Evolutionary conservation across 2,797 vertebrate species (phyloP).

Genomic region (Xerus rutilus): DNA sequence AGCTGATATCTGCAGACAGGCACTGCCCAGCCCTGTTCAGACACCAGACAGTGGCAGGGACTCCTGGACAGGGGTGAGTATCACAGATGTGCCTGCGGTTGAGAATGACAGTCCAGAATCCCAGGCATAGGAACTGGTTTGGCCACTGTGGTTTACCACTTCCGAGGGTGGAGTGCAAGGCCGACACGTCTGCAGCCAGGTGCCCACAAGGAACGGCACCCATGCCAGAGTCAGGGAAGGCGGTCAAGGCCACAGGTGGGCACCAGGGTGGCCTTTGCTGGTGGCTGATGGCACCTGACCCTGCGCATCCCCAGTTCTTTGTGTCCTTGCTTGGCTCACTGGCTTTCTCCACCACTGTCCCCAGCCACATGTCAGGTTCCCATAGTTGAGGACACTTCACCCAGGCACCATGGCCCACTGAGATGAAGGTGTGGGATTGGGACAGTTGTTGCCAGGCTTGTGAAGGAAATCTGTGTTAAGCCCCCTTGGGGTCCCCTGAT

Average conservation of each 20-base stretch:
- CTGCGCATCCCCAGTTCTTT: background rate
- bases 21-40: background rate
- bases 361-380: background rate
- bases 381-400: background rate
- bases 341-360: background rate
- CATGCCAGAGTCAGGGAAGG: background rate
- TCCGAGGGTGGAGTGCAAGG: background rate
- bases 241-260: background rate
- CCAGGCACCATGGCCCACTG: background rate
- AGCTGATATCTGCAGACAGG: background rate
- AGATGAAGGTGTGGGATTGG: background rate
- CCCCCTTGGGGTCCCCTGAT: background rate
- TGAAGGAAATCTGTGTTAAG: background rate
- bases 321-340: background rate
- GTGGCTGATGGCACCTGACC: background rate
- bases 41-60: background rate
- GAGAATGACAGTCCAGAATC: slow-evolving; percentile 17
- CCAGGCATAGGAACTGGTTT: slow-evolving; percentile 53
- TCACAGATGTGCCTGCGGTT: background rate
- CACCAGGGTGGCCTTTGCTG: background rate
- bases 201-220: background rate
- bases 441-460: background rate
- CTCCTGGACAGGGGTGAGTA: background rate
- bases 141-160: slow-evolving; percentile 56
- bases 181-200: background rate